Evolutionary conservation across 1,140 invertebrate species (phyloP).

Genomic region (Drosophila gunungcola): DNA sequence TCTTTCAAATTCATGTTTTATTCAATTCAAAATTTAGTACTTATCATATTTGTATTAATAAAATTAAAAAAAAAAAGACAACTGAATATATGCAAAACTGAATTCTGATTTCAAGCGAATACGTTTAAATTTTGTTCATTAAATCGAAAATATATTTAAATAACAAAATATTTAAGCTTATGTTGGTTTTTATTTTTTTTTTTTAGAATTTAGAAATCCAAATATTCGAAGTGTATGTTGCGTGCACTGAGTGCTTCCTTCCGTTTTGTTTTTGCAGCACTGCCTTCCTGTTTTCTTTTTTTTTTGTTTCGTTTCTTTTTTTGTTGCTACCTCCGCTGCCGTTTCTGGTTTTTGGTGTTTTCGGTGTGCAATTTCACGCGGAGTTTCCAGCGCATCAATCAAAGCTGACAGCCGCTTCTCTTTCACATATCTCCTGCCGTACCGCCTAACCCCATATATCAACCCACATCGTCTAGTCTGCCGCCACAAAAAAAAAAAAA

Average conservation of each 20-base stretch:
- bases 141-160: too few species aligned
- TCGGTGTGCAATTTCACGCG: slow-evolving; percentile 79
- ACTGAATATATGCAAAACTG: too few species aligned
- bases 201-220: too few species aligned
- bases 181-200: too few species aligned
- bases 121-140: too few species aligned
- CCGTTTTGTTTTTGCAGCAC: slow-evolving; percentile 43
- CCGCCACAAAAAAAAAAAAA: slow-evolving; percentile 1
- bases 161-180: too few species aligned
- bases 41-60: too few species aligned
- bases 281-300: slow-evolving; percentile 19
- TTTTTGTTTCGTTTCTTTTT: slow-evolving; percentile 21
- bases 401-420: slow-evolving; percentile 53
- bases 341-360: slow-evolving; percentile 41
- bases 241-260: slow-evolving; percentile 66
- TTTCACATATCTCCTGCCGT: slow-evolving; percentile 11
- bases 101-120: too few species aligned
- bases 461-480: slow-evolving; percentile 20
- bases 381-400: slow-evolving; percentile 80
- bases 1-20: too few species aligned
- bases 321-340: slow-evolving; percentile 29
- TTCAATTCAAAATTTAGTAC: too few species aligned
- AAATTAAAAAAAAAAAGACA: too few species aligned
- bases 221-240: slow-evolving; percentile 24
- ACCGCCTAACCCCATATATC: neutral